Evolutionary conservation across 2,113 vertebrate species (phyloP), one percentile per base, ranked within the genome.

Genomic region (Lasiurus borealis): DNA sequence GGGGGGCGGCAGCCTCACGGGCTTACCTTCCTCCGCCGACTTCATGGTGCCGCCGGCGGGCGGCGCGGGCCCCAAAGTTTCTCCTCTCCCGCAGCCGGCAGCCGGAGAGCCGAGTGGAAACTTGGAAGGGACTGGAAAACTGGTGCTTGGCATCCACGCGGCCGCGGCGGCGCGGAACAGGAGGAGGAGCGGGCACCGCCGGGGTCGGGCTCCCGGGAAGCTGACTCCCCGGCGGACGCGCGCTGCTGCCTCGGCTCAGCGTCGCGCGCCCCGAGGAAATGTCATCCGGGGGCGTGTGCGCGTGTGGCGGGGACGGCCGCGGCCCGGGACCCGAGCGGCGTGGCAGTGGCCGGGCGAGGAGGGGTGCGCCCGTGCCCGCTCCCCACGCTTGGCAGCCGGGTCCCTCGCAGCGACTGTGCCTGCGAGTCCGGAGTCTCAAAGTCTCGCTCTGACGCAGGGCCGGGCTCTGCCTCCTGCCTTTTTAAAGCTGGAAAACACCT

Each of bases 401-500:
- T 69, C 86, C 23, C n/a, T 94, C 87, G 78, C 91, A 86, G 76
- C 64, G 85, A 88, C 88, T 85, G 95, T 91, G 97, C 80, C 94
- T 86, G 92, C 94, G 89, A 98, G 98, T 95, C 97, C 88, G 97
- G 98, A 98, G 98, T 46, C 98, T 97, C 98, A 96, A 94, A 98
- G 98, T 98, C 97, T 98, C 97, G 92, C 98, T 98, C 98, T 99
- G 99, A 99, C 99, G 99, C 99, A 98, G 98, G 97, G 97, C 96
- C 97, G 98, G 97, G 98, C 96, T 97, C 98, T 94, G 98, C 97
- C 98, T 98, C 97, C 98, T 96, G 98, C 98, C 98, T 98, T 99
- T 99, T 99, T 99, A 99, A 99, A 99, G 98, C 98, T 98, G 99
- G 99, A 99, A 99, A 99, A 99, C 98, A 99, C 99, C 97, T 97